These are phyloP conservation scores for Pungitius pungitius DNA, from an alignment of 2,113 vertebrate genomes.

Conservation along the genomic window DNA sequence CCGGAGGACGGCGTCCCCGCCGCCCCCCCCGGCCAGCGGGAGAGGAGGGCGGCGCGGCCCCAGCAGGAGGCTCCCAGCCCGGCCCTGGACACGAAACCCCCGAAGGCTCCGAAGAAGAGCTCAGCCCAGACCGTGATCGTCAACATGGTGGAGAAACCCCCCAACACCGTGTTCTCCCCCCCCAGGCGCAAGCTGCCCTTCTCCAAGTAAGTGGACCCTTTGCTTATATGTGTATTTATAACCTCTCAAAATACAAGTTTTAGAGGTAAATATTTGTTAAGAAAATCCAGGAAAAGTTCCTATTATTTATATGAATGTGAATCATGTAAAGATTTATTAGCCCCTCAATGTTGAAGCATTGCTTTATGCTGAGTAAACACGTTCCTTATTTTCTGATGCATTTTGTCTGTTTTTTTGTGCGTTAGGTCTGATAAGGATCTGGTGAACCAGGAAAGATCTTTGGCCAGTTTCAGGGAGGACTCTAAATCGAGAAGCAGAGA, in stretches of 20 bases:
- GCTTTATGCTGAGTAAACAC: no score
- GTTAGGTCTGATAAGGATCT: slow-evolving; percentile 84
- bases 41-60: slow-evolving; percentile 30
- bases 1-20: slow-evolving; percentile 23
- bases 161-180: slow-evolving; percentile 81
- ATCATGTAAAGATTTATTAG: not conserved
- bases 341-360: not conserved
- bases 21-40: slow-evolving; percentile 14
- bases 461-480: slow-evolving; percentile 79
- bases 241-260: not conserved
- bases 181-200: slow-evolving; percentile 85
- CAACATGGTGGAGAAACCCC: slow-evolving; percentile 79
- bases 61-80: slow-evolving; percentile 68
- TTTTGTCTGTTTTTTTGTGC: slow-evolving; percentile 5
- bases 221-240: no score
- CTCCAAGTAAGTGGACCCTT: slow-evolving; percentile 83
- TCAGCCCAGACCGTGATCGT: slow-evolving; percentile 78
- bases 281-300: not conserved
- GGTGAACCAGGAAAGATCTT: slow-evolving; percentile 81
- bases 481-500: slow-evolving; percentile 77
- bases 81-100: slow-evolving; percentile 75
- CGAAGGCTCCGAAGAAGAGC: slow-evolving; percentile 75
- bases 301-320: not conserved
- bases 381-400: no score
- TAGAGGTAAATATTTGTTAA: not conserved